phyloP scores from a whole-genome alignment of 1,140 invertebrate species.

The Antheraea mylitta region DNA sequence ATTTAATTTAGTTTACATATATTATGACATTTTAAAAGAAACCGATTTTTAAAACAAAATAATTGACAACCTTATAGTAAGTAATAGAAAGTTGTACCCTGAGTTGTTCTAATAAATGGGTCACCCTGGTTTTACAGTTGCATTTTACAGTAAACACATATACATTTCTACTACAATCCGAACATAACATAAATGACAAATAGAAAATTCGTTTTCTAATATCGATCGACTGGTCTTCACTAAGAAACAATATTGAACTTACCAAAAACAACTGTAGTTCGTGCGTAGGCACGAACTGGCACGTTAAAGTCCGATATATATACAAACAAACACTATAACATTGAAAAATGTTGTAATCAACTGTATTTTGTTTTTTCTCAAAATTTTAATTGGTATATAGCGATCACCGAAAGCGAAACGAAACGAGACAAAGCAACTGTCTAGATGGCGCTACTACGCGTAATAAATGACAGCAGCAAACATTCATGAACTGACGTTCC shows the following conservation, averaged over 20 bases:
- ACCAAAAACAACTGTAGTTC: background rate
- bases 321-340: background rate
- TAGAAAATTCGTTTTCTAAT: slow-evolving; percentile 57
- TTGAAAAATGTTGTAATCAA: background rate
- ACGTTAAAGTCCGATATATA: background rate
- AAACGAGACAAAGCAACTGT: background rate
- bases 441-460: background rate
- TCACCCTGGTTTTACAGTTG: slow-evolving; percentile 14
- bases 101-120: slow-evolving; percentile 33
- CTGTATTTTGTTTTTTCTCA: background rate
- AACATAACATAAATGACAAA: slow-evolving; percentile 23
- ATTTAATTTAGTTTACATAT: too few species aligned
- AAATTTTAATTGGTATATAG: background rate
- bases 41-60: background rate
- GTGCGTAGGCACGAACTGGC: background rate
- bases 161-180: slow-evolving; percentile 9
- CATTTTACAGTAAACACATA: slow-evolving; percentile 5
- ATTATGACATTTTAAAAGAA: background rate
- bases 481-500: background rate
- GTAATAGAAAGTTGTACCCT: slow-evolving; percentile 30
- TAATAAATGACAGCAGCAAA: background rate
- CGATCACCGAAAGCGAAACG: background rate
- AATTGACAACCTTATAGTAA: background rate
- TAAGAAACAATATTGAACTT: slow-evolving; percentile 13
- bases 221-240: slow-evolving; percentile 58